Percentiles rank a stretch among this genome's conserved stretches.
Evolutionary conservation across 2,113 vertebrate species (phyloP).

Genomic region (Heterocephalus glaber): DNA sequence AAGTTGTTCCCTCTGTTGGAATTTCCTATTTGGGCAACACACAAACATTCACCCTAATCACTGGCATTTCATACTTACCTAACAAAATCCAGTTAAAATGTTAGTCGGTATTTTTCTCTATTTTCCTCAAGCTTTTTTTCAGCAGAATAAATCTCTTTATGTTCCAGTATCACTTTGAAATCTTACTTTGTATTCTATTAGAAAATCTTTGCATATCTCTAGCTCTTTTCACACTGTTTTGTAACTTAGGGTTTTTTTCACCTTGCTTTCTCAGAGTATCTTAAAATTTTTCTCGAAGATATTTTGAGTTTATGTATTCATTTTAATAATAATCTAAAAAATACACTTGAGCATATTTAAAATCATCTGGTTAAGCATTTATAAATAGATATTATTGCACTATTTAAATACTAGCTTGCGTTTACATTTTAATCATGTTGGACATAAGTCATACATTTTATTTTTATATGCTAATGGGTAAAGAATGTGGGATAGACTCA

Average conservation of each 20-base stretch:
- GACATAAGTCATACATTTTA: background rate
- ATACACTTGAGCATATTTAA: background rate
- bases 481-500: background rate
- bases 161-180: background rate
- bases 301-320: background rate
- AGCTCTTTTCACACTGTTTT: background rate
- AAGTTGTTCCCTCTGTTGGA: background rate
- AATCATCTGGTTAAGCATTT: background rate
- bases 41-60: background rate
- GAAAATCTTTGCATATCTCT: background rate
- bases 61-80: background rate
- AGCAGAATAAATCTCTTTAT: background rate
- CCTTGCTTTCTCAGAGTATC: background rate
- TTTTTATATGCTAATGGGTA: background rate
- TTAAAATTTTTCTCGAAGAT: constrained; percentile 20
- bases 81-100: constrained; percentile 16
- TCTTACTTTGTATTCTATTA: background rate
- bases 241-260: background rate
- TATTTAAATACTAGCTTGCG: background rate
- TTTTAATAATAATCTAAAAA: background rate
- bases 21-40: background rate
- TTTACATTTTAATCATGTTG: background rate
- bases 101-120: background rate
- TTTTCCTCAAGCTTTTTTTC: background rate
- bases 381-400: background rate